Evolutionary conservation across 1,140 invertebrate genomes (phyloP).

Genomic region (Ridgeia piscesae): DNA sequence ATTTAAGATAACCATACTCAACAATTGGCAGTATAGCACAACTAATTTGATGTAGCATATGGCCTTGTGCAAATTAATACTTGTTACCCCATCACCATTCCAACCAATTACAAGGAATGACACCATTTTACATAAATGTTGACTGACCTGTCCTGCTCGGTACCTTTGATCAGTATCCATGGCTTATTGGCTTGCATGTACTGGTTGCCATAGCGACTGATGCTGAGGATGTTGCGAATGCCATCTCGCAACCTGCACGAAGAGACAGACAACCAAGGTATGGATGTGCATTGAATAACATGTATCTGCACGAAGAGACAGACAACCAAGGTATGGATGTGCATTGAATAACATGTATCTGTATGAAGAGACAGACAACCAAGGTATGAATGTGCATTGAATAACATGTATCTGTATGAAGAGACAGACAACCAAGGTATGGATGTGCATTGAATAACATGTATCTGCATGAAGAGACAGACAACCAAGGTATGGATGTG

Average conservation of each 20-base stretch:
- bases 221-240: constrained; percentile 79
- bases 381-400: neutral
- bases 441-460: too few relatives aligned
- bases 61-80: neutral
- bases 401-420: constrained; percentile 50
- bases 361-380: constrained; percentile 8
- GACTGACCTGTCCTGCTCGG: constrained; percentile 40
- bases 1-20: too few relatives aligned
- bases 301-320: neutral
- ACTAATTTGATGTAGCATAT: neutral
- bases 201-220: constrained; percentile 92
- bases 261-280: neutral
- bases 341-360: too few relatives aligned
- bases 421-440: neutral
- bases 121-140: neutral
- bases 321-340: neutral
- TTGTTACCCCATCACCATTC: neutral
- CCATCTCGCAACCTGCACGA: constrained; percentile 74
- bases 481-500: neutral
- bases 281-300: too few relatives aligned
- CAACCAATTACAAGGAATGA: neutral
- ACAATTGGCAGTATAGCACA: too few relatives aligned
- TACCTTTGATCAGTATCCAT: constrained; percentile 90
- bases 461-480: constrained; percentile 42
- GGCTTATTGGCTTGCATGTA: constrained; percentile 94